Conservation (phyloP, 2,797 vertebrate genomes). For the Helarctos malayanus region DNA sequence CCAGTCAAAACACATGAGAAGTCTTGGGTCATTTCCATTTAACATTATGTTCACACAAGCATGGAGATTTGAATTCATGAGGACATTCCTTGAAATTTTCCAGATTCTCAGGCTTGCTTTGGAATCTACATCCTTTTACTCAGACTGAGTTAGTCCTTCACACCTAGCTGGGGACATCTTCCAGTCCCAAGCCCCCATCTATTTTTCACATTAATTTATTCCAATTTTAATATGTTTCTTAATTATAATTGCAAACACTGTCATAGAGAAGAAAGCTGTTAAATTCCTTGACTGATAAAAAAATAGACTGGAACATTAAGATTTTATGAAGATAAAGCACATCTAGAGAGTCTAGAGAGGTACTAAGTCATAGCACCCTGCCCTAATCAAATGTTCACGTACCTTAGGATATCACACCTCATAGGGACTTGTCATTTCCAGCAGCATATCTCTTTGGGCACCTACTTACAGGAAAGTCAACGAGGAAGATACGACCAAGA, state of each 20-base stretch:
- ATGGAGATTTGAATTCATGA: constrained; percentile 36
- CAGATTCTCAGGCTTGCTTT: constrained; percentile 56
- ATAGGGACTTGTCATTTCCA: constrained; percentile 14
- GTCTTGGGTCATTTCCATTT: neutral
- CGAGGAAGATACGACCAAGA: constrained; percentile 7
- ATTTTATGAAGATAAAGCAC: constrained; percentile 70
- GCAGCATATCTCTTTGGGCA: constrained; percentile 32
- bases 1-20: constrained; percentile 46
- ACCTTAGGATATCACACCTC: constrained; percentile 42
- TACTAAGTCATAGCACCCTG: constrained; percentile 48
- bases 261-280: constrained; percentile 75
- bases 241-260: constrained; percentile 81
- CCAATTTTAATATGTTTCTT: constrained; percentile 81
- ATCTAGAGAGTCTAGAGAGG: constrained; percentile 59
- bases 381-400: constrained; percentile 55
- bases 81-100: constrained; percentile 44
- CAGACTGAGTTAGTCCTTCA: constrained; percentile 69
- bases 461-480: constrained; percentile 61
- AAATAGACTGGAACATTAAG: constrained; percentile 70
- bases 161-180: constrained; percentile 68
- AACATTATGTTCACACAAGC: neutral
- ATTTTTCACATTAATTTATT: constrained; percentile 82
- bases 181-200: constrained; percentile 61
- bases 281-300: constrained; percentile 76
- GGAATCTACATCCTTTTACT: constrained; percentile 40